phyloP scores from a whole-genome alignment of 2,888 invertebrate genomes.

The Parasteatoda lunata region DNA sequence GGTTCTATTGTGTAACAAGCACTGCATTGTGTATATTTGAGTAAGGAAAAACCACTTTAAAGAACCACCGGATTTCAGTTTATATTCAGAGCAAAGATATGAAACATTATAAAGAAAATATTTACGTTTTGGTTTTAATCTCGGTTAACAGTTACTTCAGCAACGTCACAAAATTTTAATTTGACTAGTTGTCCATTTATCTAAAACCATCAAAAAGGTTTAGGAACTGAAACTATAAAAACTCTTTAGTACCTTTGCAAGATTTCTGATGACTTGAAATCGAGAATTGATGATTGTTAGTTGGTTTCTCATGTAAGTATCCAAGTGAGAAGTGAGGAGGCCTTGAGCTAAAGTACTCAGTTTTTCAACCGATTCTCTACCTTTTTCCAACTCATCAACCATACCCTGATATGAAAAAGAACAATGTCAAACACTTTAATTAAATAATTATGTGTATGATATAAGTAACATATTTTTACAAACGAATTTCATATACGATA shows the following conservation, averaged over 20 bases:
- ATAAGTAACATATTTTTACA: too few species aligned
- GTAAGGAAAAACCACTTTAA: too few species aligned
- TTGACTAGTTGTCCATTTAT: neutral
- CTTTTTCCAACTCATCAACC: conserved; percentile 83
- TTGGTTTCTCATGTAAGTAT: conserved; percentile 90
- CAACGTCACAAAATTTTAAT: neutral
- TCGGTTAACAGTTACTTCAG: too few species aligned
- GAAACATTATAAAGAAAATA: too few species aligned
- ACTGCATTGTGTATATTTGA: too few species aligned
- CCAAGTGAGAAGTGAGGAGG: conserved; percentile 86
- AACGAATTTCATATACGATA: too few species aligned
- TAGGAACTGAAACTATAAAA: neutral
- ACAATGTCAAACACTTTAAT: neutral
- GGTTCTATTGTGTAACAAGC: too few species aligned
- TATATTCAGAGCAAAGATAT: too few species aligned
- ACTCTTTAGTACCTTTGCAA: conserved; percentile 77
- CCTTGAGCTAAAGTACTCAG: conserved; percentile 85
- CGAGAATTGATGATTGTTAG: conserved; percentile 88
- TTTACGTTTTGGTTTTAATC: too few species aligned
- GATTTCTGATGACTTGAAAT: conserved; percentile 90
- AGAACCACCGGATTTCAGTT: too few species aligned
- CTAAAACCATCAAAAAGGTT: neutral
- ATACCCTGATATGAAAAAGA: conserved; percentile 78
- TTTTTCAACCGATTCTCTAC: conserved; percentile 86
- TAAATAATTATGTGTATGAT: too few species aligned